phyloP scores from a whole-genome alignment of 2,113 vertebrate species.

The Festucalex cinctus region DNA sequence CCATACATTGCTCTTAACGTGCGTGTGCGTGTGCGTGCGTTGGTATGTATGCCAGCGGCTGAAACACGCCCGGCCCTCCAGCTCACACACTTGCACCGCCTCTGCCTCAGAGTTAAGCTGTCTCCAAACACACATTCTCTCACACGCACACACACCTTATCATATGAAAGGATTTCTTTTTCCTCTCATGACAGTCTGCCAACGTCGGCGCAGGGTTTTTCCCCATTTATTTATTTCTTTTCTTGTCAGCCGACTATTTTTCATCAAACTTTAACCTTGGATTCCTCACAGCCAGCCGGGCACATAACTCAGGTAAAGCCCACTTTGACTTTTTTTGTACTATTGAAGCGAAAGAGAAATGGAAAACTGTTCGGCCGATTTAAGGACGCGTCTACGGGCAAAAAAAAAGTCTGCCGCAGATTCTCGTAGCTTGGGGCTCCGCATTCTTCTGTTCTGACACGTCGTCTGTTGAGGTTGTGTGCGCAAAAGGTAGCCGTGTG shows the following conservation, averaged over 20 bases:
- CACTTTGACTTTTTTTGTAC: not conserved
- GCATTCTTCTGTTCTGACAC: conserved; percentile 35
- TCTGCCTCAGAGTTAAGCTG: conserved; percentile 30
- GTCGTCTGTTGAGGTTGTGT: conserved; percentile 16
- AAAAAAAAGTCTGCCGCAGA: conserved; percentile 7
- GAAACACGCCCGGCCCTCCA: conserved; percentile 54
- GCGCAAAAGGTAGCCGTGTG: conserved; percentile 16
- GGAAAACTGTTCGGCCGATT: conserved; percentile 6
- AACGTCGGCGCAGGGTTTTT: conserved; percentile 15
- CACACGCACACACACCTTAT: conserved; percentile 18
- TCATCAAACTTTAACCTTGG: conserved; percentile 67
- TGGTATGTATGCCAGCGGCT: conserved; percentile 37
- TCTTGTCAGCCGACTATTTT: conserved; percentile 48
- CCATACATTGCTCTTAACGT: conserved; percentile 23
- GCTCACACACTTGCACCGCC: conserved; percentile 22
- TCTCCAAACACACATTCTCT: conserved; percentile 16
- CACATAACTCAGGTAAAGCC: conserved; percentile 73
- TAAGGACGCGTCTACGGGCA: conserved; percentile 7
- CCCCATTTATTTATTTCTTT: conserved; percentile 1
- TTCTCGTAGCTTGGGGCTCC: conserved; percentile 22
- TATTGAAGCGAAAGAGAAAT: not conserved
- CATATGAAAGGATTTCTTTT: conserved; percentile 45
- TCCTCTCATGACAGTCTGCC: conserved; percentile 37
- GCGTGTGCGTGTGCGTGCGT: conserved; percentile 15
- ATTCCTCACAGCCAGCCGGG: conserved; percentile 70